A percentile compares a stretch with the other conserved stretches of the same genome.
Evolutionary conservation across 2,797 vertebrate genomes (phyloP).

Genomic region (Mus spretus): DNA sequence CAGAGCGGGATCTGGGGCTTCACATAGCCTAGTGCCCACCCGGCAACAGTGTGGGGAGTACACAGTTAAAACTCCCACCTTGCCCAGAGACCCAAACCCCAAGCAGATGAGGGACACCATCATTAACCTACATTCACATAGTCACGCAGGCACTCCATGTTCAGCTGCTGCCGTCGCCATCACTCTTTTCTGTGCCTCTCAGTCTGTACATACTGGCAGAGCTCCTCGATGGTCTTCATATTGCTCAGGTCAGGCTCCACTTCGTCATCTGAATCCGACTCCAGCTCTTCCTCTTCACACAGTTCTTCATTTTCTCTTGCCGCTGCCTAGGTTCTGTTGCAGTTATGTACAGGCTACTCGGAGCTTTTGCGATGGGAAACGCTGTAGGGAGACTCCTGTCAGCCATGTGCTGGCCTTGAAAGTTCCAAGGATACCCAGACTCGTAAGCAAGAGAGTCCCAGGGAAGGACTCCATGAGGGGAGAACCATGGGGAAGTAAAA

Average conservation of each 20-base stretch:
- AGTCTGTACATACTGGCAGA: conserved; percentile 96
- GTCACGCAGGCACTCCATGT: conserved; percentile 88
- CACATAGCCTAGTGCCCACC: no score
- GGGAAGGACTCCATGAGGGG: no score
- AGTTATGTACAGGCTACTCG: not conserved
- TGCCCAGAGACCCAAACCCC: no score
- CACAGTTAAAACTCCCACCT: no score
- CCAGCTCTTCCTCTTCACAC: conserved; percentile 60
- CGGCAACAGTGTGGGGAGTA: no score
- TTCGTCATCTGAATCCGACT: conserved; percentile 90
- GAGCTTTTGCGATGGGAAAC: fast-evolving
- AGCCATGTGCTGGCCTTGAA: not conserved
- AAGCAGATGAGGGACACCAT: no score
- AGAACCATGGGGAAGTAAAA: no score
- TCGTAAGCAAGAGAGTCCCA: conserved; percentile 85
- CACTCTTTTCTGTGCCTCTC: conserved; percentile 94
- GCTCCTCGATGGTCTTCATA: conserved; percentile 98
- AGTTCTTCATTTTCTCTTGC: conserved; percentile 60
- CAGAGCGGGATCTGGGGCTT: no score
- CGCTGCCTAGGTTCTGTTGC: not conserved
- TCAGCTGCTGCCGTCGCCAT: conserved; percentile 93
- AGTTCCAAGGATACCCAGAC: conserved; percentile 64
- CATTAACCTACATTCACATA: conserved; percentile 87
- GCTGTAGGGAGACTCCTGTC: not conserved
- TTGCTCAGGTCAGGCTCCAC: conserved; percentile 95